A percentile compares a stretch with the other conserved stretches of the same genome.
Conservation (phyloP, 1,140 invertebrate genomes). For the Megalonaias nervosa region DNA sequence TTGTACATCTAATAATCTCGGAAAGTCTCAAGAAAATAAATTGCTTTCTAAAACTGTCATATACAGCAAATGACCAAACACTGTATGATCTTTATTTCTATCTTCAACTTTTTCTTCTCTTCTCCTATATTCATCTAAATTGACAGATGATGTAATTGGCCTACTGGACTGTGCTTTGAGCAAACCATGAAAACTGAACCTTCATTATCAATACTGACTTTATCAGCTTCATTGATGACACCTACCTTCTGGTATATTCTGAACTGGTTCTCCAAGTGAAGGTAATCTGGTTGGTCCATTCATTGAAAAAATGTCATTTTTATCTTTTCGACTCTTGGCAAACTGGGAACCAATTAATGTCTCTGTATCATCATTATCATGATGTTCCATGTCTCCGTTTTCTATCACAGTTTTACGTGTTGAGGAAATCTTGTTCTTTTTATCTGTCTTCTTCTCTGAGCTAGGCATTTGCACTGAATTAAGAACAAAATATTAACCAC, state of each 20-base stretch:
- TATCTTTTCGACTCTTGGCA: constrained; percentile 39
- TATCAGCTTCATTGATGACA: not conserved
- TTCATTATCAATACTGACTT: not conserved
- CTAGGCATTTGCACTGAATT: constrained; percentile 41
- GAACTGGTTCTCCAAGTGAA: constrained; percentile 32
- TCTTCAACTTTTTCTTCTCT: too few relatives aligned
- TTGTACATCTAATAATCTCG: too few relatives aligned
- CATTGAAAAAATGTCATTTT: constrained; percentile 36
- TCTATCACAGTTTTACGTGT: constrained; percentile 54
- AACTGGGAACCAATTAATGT: constrained; percentile 53
- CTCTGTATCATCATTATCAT: constrained; percentile 51
- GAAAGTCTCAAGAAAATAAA: too few relatives aligned
- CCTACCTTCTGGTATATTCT: constrained; percentile 44
- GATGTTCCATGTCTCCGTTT: constrained; percentile 50
- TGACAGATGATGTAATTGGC: too few relatives aligned
- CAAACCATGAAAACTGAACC: not conserved
- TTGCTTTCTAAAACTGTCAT: too few relatives aligned
- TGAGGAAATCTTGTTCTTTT: constrained; percentile 48
- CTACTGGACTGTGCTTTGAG: too few relatives aligned
- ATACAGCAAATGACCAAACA: too few relatives aligned
- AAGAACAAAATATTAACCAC: constrained; percentile 12
- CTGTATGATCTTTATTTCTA: too few relatives aligned
- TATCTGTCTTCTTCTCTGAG: constrained; percentile 41
- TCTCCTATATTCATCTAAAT: too few relatives aligned
- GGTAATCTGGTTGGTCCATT: constrained; percentile 40